Conservation (phyloP, 2,888 invertebrate genomes). For the Volucella inanis region DNA sequence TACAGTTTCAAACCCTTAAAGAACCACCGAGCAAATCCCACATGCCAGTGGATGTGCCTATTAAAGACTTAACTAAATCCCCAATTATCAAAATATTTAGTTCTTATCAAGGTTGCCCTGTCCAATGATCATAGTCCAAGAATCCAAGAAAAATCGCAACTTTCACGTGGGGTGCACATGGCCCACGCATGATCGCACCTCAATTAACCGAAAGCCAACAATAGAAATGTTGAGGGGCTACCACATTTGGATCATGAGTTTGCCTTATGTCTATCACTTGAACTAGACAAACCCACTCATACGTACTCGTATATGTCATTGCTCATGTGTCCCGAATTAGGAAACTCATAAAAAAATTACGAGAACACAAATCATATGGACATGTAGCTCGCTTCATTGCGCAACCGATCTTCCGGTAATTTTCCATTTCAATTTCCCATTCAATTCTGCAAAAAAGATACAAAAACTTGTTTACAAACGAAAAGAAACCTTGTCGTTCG, state of each 20-base stretch:
- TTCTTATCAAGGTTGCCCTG: too few relatives aligned
- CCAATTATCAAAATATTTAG: too few relatives aligned
- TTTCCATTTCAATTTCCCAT: conserved; percentile 21
- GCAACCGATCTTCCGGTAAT: conserved; percentile 6
- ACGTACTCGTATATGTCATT: background rate
- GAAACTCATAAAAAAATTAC: conserved; percentile 15
- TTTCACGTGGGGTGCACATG: too few relatives aligned
- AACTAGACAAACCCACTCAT: background rate
- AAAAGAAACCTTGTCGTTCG: background rate
- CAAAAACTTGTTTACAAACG: conserved; percentile 12
- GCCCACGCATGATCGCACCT: background rate
- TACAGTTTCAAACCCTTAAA: too few relatives aligned
- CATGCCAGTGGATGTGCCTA: too few relatives aligned
- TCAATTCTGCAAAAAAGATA: background rate
- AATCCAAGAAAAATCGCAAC: too few relatives aligned
- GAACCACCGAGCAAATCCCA: too few relatives aligned
- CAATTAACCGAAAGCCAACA: background rate
- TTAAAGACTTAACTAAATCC: too few relatives aligned
- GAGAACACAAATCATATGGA: background rate
- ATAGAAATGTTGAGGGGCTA: background rate
- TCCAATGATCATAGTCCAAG: too few relatives aligned
- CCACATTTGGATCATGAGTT: background rate
- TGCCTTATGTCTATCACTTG: background rate
- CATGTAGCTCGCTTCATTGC: background rate
- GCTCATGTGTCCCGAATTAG: background rate